A percentile compares a stretch with the other conserved stretches of the same genome.
Evolutionary conservation across 2,113 vertebrate species (phyloP).

Genomic region (Kobus ellipsiprymnus): DNA sequence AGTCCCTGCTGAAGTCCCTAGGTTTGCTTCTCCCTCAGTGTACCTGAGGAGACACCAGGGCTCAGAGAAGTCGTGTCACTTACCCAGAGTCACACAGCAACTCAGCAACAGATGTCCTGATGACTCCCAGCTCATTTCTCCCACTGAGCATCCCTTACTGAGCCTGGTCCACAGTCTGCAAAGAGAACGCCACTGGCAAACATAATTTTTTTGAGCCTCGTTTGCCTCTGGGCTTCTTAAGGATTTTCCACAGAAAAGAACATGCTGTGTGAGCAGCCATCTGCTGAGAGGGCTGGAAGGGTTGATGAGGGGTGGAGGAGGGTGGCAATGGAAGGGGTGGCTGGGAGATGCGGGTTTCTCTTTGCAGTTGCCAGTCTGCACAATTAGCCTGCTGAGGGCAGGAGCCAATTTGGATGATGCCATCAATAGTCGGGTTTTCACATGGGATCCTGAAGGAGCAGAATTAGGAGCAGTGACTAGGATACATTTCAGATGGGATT

Average conservation of each 20-base stretch:
- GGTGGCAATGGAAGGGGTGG: background rate
- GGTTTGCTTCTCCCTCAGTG: background rate
- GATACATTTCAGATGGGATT: background rate
- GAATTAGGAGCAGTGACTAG: background rate
- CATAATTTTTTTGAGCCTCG: background rate
- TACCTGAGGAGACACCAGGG: background rate
- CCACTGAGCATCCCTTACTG: background rate
- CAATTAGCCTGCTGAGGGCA: background rate
- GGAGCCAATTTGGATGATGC: background rate
- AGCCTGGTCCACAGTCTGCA: background rate
- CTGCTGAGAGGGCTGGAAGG: background rate
- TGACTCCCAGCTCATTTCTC: background rate
- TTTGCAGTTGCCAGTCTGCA: background rate
- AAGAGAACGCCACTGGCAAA: background rate
- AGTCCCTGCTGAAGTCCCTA: background rate
- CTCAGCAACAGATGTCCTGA: background rate
- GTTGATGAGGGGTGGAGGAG: background rate
- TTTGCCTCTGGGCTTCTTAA: background rate
- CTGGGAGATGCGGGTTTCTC: background rate
- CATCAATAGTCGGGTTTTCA: background rate
- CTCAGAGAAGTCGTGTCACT: background rate
- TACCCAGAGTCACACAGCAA: background rate
- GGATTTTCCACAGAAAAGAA: constrained; percentile 21
- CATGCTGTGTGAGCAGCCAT: background rate
- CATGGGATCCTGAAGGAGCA: background rate